Base-by-base conservation (phyloP, 2,888 invertebrate species). In the Marasmarcha lunaedactyla region DNA sequence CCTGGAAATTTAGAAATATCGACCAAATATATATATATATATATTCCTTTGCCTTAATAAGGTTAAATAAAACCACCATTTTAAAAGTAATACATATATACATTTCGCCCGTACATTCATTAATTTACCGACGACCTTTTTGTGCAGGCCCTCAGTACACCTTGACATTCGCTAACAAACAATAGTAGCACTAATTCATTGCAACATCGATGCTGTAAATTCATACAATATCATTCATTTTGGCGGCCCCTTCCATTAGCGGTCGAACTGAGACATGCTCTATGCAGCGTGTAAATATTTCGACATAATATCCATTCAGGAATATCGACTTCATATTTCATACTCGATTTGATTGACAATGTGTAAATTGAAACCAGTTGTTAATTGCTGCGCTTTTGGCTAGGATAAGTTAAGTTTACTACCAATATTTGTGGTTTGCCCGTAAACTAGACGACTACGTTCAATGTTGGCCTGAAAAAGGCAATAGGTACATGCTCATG, bases 181-280 rank as follows among this genome's bases (percentile, higher is more conserved):
- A 30, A 30, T n/a, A 48, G 42, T 41, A 51, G 42, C 42, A 45
- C 63, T 63, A 68, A 69, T 54, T 57, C 45, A 43, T 57, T 55
- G 51, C 60, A 53, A 52, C 56, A 59, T 42, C 42, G 43, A 47
- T 47, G 41, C 37, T 20, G 20, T 20, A 20, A 20, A 7, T 20
- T 20, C 20, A 5, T 20, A 20, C 20, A 20, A 5, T 20, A 5
- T 20, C 20, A 7, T 20, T 20, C 59, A 50, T 54, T 50, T 52
- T 56, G 63, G 57, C 63, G 71, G 71, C 52, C 68, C 54, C 50
- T 55, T 57, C 51, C 46, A 63, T 78, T 78, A 77, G 61, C 77
- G 42, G 26, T 36, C 7, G 20, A 20, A 20, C 20, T 20, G 20
- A 20, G 7, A 20, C 4, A 20, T 7, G 7, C 7, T 3, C 20